Conservation (phyloP, 2,797 vertebrate genomes). For the Catamblyrhynchus diadema region DNA sequence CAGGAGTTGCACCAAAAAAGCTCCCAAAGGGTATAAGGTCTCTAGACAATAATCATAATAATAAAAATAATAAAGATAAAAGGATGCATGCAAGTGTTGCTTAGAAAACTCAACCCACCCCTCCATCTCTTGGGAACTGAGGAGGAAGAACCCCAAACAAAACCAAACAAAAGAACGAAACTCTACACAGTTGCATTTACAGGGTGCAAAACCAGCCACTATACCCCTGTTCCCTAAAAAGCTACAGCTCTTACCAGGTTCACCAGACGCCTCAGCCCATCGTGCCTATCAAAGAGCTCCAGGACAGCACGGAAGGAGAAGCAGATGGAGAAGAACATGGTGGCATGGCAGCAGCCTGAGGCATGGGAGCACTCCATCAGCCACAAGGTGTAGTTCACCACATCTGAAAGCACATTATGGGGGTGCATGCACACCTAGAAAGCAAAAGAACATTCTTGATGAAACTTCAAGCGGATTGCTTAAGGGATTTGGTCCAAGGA, state of each 20-base stretch:
- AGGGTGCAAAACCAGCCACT: neutral
- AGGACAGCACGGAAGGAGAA: slow-evolving; percentile 97
- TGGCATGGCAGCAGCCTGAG: slow-evolving; percentile 97
- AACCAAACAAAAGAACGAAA: neutral
- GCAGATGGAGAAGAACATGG: slow-evolving; percentile 99
- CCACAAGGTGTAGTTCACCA: slow-evolving; percentile 97
- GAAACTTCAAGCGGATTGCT: neutral
- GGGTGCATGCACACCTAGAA: slow-evolving; percentile 94
- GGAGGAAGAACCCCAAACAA: neutral
- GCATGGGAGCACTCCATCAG: slow-evolving; percentile 98
- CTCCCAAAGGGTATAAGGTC: neutral
- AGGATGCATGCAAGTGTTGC: rapidly evolving
- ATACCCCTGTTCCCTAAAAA: neutral
- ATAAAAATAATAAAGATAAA: neutral
- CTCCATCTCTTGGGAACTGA: neutral
- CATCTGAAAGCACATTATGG: slow-evolving; percentile 90
- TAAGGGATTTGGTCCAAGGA: neutral
- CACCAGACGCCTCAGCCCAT: slow-evolving; percentile 93
- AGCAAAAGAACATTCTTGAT: slow-evolving; percentile 13
- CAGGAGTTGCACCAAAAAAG: neutral
- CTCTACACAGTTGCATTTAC: neutral
- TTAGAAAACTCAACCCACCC: neutral
- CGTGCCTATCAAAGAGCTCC: slow-evolving; percentile 95
- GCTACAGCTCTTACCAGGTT: slow-evolving; percentile 83
- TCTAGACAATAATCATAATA: neutral